Evolutionary conservation across 2,113 vertebrate species (phyloP).

Genomic region (Formicarius rufipectus): DNA sequence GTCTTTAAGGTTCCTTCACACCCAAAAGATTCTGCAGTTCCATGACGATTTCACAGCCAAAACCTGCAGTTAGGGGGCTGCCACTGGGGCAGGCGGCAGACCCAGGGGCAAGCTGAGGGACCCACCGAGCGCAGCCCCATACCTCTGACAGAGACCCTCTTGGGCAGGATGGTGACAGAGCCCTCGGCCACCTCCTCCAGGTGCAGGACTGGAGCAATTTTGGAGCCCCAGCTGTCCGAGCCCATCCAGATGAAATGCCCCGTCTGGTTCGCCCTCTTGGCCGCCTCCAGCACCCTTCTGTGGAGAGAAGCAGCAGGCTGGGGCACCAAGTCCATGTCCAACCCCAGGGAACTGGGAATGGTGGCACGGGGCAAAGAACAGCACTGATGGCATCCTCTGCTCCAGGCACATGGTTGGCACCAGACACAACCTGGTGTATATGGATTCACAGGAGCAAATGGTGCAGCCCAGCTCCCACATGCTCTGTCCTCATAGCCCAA

Average conservation of each 20-base stretch:
- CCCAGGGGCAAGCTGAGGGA: neutral
- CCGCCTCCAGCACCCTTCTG: slow-evolving; percentile 89
- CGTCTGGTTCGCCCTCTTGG: slow-evolving; percentile 91
- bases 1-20: neutral
- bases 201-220: slow-evolving; percentile 88
- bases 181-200: slow-evolving; percentile 94
- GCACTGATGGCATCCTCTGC: neutral
- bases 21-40: neutral
- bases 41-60: neutral
- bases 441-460: accelerated
- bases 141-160: slow-evolving; percentile 89
- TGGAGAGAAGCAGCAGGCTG: neutral
- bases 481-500: neutral
- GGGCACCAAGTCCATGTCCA: accelerated
- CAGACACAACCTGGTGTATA: accelerated
- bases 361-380: neutral
- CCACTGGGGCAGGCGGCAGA: accelerated
- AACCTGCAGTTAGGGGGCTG: neutral
- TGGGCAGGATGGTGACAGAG: slow-evolving; percentile 91
- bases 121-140: neutral
- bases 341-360: neutral
- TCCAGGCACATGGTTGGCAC: accelerated
- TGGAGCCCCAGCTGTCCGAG: slow-evolving; percentile 97
- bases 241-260: slow-evolving; percentile 98
- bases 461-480: neutral